These are phyloP conservation scores for Rapana venosa DNA, from an alignment of 2,888 invertebrate species.

Conservation along the genomic window DNA sequence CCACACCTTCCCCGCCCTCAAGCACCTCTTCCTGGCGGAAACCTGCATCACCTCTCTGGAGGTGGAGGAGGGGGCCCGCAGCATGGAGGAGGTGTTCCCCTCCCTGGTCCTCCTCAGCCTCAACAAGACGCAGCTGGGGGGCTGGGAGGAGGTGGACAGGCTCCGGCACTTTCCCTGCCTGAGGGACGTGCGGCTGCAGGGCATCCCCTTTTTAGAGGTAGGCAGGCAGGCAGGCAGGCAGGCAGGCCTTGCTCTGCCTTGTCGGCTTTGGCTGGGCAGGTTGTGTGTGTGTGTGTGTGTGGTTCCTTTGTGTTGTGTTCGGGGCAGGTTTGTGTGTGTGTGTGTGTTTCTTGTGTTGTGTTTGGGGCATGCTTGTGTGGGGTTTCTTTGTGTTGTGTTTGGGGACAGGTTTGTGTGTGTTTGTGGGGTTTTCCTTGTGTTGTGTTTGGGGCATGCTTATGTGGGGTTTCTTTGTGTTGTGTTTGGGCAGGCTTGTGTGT, in stretches of 20 bases:
- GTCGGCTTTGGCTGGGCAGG: neutral
- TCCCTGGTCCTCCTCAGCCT: conserved; percentile 83
- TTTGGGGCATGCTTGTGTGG: too few species aligned
- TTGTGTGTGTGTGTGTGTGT: neutral
- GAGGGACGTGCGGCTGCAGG: conserved; percentile 90
- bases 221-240: neutral
- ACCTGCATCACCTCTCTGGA: conserved; percentile 52
- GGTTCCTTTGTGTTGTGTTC: too few species aligned
- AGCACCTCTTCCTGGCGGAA: conserved; percentile 86
- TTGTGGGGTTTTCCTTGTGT: too few species aligned
- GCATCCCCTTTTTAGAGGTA: conserved; percentile 83
- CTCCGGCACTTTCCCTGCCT: conserved; percentile 90
- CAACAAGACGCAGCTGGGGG: conserved; percentile 88
- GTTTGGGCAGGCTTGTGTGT: too few species aligned
- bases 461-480: too few species aligned
- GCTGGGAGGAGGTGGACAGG: conserved; percentile 94
- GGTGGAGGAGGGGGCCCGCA: conserved; percentile 43
- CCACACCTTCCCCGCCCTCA: conserved; percentile 89
- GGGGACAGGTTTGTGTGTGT: too few species aligned
- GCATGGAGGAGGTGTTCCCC: conserved; percentile 79
- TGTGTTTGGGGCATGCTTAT: too few species aligned
- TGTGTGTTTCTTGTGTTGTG: too few species aligned
- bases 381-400: too few species aligned
- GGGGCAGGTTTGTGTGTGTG: too few species aligned
- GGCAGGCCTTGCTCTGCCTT: too few species aligned